Conservation (phyloP, 2,113 vertebrate genomes). For the Brienomyrus longianalis region DNA sequence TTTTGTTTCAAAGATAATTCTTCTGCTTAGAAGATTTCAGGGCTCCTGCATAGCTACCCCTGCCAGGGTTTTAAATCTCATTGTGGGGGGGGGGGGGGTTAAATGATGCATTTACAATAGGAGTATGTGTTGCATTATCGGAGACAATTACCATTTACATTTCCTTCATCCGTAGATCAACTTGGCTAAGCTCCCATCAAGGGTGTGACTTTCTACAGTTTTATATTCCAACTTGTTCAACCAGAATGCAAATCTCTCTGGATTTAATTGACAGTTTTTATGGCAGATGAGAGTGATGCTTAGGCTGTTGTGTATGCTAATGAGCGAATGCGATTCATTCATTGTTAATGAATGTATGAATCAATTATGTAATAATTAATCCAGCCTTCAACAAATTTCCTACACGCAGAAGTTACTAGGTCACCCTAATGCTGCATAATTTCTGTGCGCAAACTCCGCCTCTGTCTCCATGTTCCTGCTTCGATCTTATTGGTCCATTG, state of each 20-base stretch:
- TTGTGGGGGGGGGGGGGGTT: background rate
- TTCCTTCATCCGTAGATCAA: background rate
- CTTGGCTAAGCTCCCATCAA: background rate
- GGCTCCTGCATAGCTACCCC: background rate
- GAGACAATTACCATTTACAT: background rate
- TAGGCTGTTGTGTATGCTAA: constrained; percentile 17
- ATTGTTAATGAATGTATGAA: background rate
- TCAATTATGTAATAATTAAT: background rate
- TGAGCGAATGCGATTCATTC: constrained; percentile 16
- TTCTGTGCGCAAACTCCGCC: background rate
- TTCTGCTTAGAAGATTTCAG: background rate
- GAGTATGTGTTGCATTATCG: background rate
- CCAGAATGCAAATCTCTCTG: background rate
- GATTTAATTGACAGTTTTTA: background rate
- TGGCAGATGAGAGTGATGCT: constrained; percentile 1
- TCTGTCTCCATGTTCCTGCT: constrained; percentile 9
- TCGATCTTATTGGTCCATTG: background rate
- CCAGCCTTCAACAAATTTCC: background rate
- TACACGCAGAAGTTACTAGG: background rate
- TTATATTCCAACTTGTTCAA: background rate
- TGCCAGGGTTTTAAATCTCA: background rate
- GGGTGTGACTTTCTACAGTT: background rate
- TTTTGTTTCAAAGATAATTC: constrained; percentile 11
- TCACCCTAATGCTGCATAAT: background rate
- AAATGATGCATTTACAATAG: background rate